Evolutionary conservation across 2,113 vertebrate species (phyloP), one percentile per base, ranked within the genome.

Genomic region (Puntigrus tetrazona): DNA sequence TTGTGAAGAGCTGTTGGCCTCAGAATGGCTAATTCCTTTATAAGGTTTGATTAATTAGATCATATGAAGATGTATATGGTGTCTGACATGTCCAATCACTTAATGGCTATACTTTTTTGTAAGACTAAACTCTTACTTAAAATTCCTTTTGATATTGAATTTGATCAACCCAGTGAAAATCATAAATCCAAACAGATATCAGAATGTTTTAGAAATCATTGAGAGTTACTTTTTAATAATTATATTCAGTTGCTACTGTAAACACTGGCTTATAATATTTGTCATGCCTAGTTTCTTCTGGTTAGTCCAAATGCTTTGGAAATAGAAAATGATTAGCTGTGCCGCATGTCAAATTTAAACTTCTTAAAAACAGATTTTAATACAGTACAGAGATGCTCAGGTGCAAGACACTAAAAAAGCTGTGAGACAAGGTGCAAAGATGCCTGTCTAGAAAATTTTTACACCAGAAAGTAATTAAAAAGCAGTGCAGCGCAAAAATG

Each of bases 21-120:
- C 52, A 61, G n/a, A 80, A 20, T 65, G 78, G 59, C 7, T 47
- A 63, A 80, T 79, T 63, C 3, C 27, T 29, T 79, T 43, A 63
- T 61, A 78, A 57, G 22, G 5, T 36, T 59, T 0, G 7, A 73
- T 43, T 27, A 16, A 57, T 78, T 78, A 41, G 31, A n/a, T 57
- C 47, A 36, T n/a, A 36, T 57, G 34, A 57, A 36, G 45, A 76
- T 1, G 22, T 59, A 34, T 59, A 34, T 52, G 1, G 22, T 38
- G 76, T 43, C 25, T 47, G 72, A 50, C 55, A 43, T 79, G 55
- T 13, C 22, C 36, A 43, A 63, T 27, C 36, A 25, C 50, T 38
- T 25, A 77, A 18, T 25, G 22, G 20, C 50, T 36, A 16, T 59
- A 57, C 29, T 57, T 55, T 55, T 55, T 55, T 55, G 52, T 8